Evolutionary conservation across 53 echinoderm and acorn worm species (phyloP).

Genomic region (Antedon mediterranea): DNA sequence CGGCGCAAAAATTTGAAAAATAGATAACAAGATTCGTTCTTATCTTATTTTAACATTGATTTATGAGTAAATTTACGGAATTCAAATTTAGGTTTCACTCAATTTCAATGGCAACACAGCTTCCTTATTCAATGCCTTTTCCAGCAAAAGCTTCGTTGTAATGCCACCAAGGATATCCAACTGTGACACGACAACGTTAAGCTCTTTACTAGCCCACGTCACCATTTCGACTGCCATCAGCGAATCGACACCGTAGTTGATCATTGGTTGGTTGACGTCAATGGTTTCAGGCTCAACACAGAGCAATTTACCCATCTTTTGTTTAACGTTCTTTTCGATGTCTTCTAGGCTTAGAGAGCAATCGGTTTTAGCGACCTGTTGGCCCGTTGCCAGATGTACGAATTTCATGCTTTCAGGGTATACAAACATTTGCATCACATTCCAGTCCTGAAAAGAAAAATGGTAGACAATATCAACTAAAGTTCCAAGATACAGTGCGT

Average conservation of each 20-base stretch:
- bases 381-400: constrained; percentile 48
- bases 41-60: too few relatives aligned
- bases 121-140: constrained; percentile 51
- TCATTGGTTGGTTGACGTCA: constrained; percentile 84
- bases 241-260: constrained; percentile 91
- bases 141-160: constrained; percentile 48
- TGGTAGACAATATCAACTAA: neutral
- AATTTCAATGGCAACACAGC: neutral
- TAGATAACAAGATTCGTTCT: too few relatives aligned
- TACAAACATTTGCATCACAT: constrained; percentile 29
- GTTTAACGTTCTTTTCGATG: constrained; percentile 42
- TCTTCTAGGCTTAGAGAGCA: constrained; percentile 47
- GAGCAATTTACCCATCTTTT: constrained; percentile 70
- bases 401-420: constrained; percentile 49
- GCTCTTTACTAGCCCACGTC: constrained; percentile 78
- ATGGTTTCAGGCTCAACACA: constrained; percentile 75
- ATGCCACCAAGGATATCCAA: constrained; percentile 82
- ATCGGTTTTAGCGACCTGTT: constrained; percentile 36
- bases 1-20: too few relatives aligned
- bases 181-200: constrained; percentile 79
- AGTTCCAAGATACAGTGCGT: too few relatives aligned
- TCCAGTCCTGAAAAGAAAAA: constrained; percentile 50
- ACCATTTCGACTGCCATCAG: constrained; percentile 96
- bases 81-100: neutral
- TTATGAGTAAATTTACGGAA: too few relatives aligned